Conservation (phyloP, 2,888 invertebrate genomes). For the Stenichneumon culpator region DNA sequence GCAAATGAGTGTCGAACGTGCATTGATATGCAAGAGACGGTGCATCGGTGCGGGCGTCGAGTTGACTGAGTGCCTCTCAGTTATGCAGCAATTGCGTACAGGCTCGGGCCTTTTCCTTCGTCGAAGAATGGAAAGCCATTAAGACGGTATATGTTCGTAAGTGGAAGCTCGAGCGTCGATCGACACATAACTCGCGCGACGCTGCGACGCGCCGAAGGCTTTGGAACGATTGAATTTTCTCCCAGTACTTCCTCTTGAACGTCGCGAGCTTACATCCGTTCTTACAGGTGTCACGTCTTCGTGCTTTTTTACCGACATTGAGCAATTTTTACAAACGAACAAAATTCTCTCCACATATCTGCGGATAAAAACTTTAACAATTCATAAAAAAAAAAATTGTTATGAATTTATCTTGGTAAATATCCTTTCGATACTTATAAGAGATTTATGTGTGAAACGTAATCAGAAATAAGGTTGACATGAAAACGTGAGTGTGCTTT, state of each 20-base stretch:
- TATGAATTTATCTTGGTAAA: constrained; percentile 9
- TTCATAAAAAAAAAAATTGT: neutral
- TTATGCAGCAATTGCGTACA: constrained; percentile 26
- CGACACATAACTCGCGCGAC: constrained; percentile 3
- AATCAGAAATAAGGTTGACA: constrained; percentile 50
- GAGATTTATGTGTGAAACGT: constrained; percentile 28
- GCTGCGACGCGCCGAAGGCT: constrained; percentile 10
- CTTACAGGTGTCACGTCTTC: neutral
- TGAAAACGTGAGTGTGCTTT: constrained; percentile 17
- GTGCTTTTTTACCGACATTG: neutral
- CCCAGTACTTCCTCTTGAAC: neutral
- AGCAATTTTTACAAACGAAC: neutral
- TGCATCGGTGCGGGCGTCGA: constrained; percentile 76
- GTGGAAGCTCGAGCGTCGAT: constrained; percentile 26
- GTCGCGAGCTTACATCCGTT: neutral
- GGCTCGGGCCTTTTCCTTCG: constrained; percentile 62
- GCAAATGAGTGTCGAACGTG: constrained; percentile 75
- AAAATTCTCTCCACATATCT: neutral
- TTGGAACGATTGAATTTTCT: constrained; percentile 43
- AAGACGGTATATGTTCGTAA: constrained; percentile 66
- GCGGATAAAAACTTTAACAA: neutral
- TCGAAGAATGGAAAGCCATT: constrained; percentile 76
- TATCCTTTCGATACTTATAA: neutral
- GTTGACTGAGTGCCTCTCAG: constrained; percentile 76
- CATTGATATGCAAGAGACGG: constrained; percentile 81